A percentile compares a stretch with the other conserved stretches of the same genome.
These are phyloP conservation scores for Mormyrops attenuatus DNA, from an alignment of 2,797 vertebrate genomes.

Conservation along the genomic window DNA sequence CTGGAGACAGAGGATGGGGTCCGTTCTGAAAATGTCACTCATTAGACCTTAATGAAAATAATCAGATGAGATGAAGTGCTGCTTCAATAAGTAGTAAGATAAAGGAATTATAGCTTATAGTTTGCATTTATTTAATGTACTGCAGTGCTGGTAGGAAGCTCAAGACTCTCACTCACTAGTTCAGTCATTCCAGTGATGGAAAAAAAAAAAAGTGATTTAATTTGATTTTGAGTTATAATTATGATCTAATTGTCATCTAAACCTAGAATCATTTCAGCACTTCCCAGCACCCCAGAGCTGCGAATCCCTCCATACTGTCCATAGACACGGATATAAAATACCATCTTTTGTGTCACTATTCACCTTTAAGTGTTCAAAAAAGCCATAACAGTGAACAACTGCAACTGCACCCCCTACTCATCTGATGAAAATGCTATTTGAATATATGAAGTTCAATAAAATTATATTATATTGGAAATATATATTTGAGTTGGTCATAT, in stretches of 20 bases:
- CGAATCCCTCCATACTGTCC: neutral
- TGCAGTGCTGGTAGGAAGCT: neutral
- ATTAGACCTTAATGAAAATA: neutral
- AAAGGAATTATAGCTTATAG: neutral
- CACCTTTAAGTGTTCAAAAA: neutral
- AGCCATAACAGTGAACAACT: neutral
- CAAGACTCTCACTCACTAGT: neutral
- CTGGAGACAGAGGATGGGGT: neutral
- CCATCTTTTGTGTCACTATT: neutral
- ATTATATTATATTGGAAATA: neutral
- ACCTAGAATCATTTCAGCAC: neutral
- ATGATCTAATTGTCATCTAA: neutral
- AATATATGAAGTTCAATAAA: neutral
- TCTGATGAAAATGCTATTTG: neutral
- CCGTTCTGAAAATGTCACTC: neutral
- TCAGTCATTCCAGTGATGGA: neutral
- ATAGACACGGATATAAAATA: neutral
- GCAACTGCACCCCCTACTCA: neutral
- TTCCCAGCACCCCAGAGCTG: neutral
- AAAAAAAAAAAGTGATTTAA: neutral
- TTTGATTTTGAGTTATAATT: neutral
- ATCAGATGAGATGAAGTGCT: neutral
- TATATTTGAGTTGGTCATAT: neutral
- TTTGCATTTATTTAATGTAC: neutral
- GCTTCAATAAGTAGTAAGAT: neutral